These are phyloP conservation scores for Hirtodrosophila histrioides DNA, from an alignment of 2,888 invertebrate genomes.

Conservation along the genomic window DNA sequence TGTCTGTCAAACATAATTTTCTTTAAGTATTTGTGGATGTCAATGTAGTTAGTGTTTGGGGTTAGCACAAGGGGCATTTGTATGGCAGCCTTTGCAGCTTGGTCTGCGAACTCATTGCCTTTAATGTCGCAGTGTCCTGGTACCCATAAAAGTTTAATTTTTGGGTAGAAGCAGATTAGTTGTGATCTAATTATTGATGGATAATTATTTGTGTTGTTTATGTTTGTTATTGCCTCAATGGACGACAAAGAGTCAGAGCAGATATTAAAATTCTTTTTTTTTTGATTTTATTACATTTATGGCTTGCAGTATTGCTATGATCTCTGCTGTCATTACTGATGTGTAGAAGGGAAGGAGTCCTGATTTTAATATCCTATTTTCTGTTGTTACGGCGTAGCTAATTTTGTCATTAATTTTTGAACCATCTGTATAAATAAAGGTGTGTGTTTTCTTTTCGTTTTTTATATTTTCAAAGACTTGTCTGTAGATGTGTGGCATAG, in stretches of 20 bases:
- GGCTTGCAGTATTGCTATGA: too few species aligned
- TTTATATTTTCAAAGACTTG: neutral
- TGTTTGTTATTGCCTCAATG: neutral
- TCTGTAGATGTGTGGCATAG: neutral
- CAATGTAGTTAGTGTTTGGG: neutral
- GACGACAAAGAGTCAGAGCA: neutral
- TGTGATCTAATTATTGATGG: neutral
- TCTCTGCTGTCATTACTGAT: too few species aligned
- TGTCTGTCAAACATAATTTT: too few species aligned
- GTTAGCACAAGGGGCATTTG: neutral
- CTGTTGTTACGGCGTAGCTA: too few species aligned
- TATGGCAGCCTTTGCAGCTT: constrained; percentile 1
- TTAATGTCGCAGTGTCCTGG: neutral
- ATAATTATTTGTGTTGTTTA: neutral
- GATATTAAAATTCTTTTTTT: neutral
- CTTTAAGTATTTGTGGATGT: too few species aligned
- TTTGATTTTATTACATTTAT: too few species aligned
- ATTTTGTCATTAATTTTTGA: too few species aligned
- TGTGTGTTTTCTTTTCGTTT: neutral
- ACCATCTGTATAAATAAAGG: too few species aligned
- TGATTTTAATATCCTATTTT: too few species aligned
- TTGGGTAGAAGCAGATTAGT: neutral
- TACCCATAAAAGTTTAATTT: neutral
- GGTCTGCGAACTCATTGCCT: neutral
- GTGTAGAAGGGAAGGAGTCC: too few species aligned